phyloP scores from a whole-genome alignment of 2,113 vertebrate species.

The Sinocyclocheilus grahami region DNA sequence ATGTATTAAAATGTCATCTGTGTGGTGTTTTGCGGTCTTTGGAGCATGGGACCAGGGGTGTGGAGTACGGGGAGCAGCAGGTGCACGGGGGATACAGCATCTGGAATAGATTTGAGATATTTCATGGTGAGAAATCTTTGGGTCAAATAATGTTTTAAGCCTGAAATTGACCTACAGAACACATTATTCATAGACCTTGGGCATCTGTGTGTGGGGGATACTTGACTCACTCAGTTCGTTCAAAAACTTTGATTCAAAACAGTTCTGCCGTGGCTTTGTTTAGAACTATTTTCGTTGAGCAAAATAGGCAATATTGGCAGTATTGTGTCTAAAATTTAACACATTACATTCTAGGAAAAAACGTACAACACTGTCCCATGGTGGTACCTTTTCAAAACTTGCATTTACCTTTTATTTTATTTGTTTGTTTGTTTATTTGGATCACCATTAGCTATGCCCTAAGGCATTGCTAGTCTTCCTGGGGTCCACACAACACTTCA shows the following conservation, averaged over 20 bases:
- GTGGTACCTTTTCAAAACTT: too few species aligned
- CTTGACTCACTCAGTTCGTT: too few species aligned
- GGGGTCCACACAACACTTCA: too few species aligned
- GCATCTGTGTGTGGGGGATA: neutral
- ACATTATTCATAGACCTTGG: neutral
- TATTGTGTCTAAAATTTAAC: neutral
- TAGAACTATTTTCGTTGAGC: neutral
- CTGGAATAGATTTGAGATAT: slow-evolving; percentile 51
- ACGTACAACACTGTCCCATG: too few species aligned
- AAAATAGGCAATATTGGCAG: neutral
- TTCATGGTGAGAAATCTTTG: slow-evolving; percentile 20
- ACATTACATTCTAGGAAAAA: neutral
- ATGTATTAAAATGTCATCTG: neutral
- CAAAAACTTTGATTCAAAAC: too few species aligned
- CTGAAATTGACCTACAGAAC: neutral
- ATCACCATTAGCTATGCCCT: too few species aligned
- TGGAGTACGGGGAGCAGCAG: neutral
- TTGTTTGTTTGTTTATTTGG: too few species aligned
- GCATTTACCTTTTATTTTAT: too few species aligned
- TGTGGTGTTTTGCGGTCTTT: neutral
- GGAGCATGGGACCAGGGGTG: neutral
- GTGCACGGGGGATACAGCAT: slow-evolving; percentile 37
- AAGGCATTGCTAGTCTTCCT: too few species aligned
- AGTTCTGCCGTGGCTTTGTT: neutral
- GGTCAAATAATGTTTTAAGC: slow-evolving; percentile 18